A percentile compares a stretch with the other conserved stretches of the same genome.
Evolutionary conservation across 1,140 invertebrate genomes (phyloP).

Genomic region (Cryptotermes secundus): DNA sequence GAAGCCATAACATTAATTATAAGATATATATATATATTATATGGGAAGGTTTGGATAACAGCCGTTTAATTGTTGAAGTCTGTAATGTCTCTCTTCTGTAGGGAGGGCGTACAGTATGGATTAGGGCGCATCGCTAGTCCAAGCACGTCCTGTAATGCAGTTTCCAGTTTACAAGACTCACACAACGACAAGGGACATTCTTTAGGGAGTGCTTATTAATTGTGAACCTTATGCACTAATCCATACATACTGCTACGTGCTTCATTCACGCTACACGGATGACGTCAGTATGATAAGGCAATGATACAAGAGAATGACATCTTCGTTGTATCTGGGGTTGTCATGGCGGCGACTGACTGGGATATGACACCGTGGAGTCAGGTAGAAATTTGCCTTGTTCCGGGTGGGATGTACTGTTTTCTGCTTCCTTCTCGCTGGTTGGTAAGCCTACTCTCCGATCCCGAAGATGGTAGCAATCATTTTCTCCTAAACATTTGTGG

Average conservation of each 20-base stretch:
- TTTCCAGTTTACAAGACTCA: not conserved
- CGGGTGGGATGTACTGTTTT: no score
- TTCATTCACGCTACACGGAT: not conserved
- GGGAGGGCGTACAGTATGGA: not conserved
- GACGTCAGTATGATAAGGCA: not conserved
- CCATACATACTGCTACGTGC: not conserved
- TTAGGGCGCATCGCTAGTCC: not conserved
- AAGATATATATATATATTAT: not conserved
- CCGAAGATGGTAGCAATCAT: no score
- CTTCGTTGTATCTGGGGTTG: no score
- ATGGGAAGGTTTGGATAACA: not conserved
- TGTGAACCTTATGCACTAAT: not conserved
- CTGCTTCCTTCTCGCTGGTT: no score
- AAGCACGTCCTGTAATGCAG: not conserved
- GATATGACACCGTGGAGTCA: no score
- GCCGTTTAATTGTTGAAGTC: not conserved
- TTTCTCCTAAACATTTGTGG: no score
- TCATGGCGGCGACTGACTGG: no score
- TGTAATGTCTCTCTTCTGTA: not conserved
- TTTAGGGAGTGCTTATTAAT: conserved; percentile 11
- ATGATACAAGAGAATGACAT: no score
- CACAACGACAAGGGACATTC: not conserved
- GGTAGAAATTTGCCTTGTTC: no score
- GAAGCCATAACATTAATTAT: not conserved
- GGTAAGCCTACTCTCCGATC: no score